Conservation (phyloP, 2,888 invertebrate genomes). For the Cantharis rufa region DNA sequence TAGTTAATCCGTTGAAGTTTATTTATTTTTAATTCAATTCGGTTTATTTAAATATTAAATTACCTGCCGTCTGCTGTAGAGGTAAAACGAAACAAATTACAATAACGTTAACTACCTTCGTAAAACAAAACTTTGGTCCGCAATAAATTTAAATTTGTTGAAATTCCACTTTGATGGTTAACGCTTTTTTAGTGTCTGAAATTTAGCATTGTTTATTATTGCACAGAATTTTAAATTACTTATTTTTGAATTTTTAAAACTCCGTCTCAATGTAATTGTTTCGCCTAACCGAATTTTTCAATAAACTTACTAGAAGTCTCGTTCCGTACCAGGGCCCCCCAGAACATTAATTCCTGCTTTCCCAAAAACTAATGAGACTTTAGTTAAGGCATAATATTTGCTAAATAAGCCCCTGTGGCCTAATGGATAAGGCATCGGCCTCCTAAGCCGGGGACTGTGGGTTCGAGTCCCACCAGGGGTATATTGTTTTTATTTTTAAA, state of each 20-base stretch:
- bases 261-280: no score
- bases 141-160: not conserved
- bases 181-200: not conserved
- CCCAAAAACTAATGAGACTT: no score
- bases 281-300: no score
- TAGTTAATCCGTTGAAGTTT: not conserved
- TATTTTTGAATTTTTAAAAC: no score
- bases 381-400: no score
- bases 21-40: not conserved
- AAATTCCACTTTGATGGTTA: not conserved
- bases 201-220: not conserved
- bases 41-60: not conserved
- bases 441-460: constrained; percentile 84
- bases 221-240: no score
- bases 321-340: no score
- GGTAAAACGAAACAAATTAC: not conserved
- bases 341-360: no score
- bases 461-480: constrained; percentile 89
- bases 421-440: no score
- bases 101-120: not conserved
- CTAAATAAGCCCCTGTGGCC: no score
- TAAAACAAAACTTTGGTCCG: not conserved
- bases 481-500: constrained; percentile 41
- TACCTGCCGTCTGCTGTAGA: not conserved
- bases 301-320: no score